Conservation (phyloP, 2,797 vertebrate species). For the Etheostoma nigrum region DNA sequence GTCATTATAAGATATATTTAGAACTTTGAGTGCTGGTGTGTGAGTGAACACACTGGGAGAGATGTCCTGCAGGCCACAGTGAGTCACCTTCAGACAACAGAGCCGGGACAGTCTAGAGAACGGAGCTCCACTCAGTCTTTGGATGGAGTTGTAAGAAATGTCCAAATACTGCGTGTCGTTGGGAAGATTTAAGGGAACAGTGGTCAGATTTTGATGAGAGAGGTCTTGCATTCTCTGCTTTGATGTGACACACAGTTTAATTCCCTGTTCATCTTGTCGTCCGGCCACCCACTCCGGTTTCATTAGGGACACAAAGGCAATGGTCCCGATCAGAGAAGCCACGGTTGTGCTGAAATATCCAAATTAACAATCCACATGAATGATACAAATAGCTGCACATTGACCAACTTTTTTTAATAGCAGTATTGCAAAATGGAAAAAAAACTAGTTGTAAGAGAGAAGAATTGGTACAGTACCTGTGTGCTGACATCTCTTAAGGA, state of each 20-base stretch:
- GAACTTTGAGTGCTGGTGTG: constrained; percentile 64
- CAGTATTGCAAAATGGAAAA: neutral
- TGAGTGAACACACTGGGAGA: constrained; percentile 59
- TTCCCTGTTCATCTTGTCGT: neutral
- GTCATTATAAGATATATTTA: constrained; percentile 75
- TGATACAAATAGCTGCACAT: neutral
- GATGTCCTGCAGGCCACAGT: constrained; percentile 69
- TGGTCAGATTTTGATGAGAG: constrained; percentile 59
- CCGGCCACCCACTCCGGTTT: neutral
- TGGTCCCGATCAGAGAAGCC: constrained; percentile 5
- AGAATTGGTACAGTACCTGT: constrained; percentile 15
- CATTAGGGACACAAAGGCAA: neutral
- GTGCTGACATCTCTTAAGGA: constrained; percentile 14
- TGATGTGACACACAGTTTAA: constrained; percentile 60
- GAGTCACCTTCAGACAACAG: constrained; percentile 71
- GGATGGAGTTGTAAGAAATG: constrained; percentile 74
- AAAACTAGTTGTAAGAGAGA: too few relatives aligned
- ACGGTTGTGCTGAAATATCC: constrained; percentile 24
- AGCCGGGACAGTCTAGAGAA: constrained; percentile 60
- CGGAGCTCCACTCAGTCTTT: constrained; percentile 33
- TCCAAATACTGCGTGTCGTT: constrained; percentile 68
- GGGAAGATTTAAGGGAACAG: constrained; percentile 62
- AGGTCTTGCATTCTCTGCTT: constrained; percentile 50
- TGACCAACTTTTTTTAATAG: neutral
- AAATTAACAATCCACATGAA: neutral